These are phyloP conservation scores for Xenopus laevis DNA, from an alignment of 2,113 vertebrate genomes.

Conservation along the genomic window DNA sequence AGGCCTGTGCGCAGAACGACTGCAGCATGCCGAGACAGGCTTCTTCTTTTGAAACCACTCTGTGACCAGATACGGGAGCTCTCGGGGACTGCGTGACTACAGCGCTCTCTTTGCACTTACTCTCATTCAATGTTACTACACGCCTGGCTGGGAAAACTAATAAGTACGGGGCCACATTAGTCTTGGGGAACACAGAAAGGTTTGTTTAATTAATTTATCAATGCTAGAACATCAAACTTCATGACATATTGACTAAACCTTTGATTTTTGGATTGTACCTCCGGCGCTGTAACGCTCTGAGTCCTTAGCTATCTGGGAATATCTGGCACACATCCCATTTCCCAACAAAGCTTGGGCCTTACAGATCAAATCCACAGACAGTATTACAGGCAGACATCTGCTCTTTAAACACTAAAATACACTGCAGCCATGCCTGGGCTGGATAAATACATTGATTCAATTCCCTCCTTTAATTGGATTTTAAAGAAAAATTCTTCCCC, in stretches of 20 bases:
- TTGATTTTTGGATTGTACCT: conserved; percentile 66
- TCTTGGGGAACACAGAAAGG: conserved; percentile 71
- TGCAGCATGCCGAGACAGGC: conserved; percentile 71
- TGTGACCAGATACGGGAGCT: conserved; percentile 72
- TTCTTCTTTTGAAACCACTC: conserved; percentile 69
- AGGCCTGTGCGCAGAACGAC: conserved; percentile 67
- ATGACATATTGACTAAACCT: conserved; percentile 76
- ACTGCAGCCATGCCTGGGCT: neutral
- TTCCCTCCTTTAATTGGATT: neutral
- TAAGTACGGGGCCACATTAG: conserved; percentile 68
- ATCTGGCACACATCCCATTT: conserved; percentile 50
- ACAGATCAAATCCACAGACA: conserved; percentile 55
- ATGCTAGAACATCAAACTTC: conserved; percentile 80
- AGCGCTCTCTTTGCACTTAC: conserved; percentile 67
- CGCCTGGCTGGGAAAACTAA: conserved; percentile 74
- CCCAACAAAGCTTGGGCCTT: conserved; percentile 52
- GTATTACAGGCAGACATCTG: neutral
- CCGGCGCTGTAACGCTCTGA: conserved; percentile 63
- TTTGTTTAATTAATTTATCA: conserved; percentile 86
- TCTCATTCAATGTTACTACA: conserved; percentile 73
- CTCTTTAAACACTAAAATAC: conserved; percentile 10
- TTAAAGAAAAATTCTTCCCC: neutral
- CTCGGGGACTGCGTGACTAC: conserved; percentile 70
- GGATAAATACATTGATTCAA: neutral
- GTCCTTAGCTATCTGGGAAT: conserved; percentile 55